Evolutionary conservation across 2,797 vertebrate species (phyloP), one percentile per base, ranked within the genome.

Genomic region (Amblyopsis hoosieri): DNA sequence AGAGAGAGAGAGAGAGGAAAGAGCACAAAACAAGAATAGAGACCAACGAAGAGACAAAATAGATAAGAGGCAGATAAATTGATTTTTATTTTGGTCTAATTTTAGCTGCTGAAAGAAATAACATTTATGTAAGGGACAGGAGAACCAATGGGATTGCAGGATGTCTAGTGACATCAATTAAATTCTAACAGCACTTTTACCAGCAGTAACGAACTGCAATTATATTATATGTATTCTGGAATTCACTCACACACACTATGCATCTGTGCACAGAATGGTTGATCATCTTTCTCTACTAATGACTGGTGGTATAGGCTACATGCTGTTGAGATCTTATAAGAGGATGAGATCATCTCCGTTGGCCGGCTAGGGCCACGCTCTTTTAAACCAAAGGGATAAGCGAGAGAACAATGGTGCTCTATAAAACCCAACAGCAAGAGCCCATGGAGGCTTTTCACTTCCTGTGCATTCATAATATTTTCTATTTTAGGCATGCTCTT

Each of bases 401-500:
- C 56, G 59, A 77, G 69, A 66, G 83, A 90, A 93, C 87, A 93
- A 92, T 90, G 77, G 81, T 17, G 45, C 77, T 76, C 71, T 85
- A 62, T 85, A 74, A 87, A 86, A 83, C 72, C 74, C 79, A 70
- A 73, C 75, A 76, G 64, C 70, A 78, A 89, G 86, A 83, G 72
- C 69, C 61, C 71, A 76, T 71, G 67, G 69, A 76, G 67, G 48
- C 72, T 80, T 80, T 81, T 78, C 64, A 67, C 71, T 87, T 92
- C 86, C 86, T 88, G 78, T 89, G 84, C 84, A 89, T 91, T 89
- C 87, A 88, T 90, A 84, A 90, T 88, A 80, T 74, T 45, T 57
- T 64, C 80, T 87, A 81, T 86, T 82, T 82, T 78, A 69, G 75
- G 60, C 67, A 45, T 67, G 72, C 68, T 66, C 62, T 79, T 56